Evolutionary conservation across 2,888 invertebrate species (phyloP), one percentile per base, ranked within the genome.

Genomic region (Gibbula magus): DNA sequence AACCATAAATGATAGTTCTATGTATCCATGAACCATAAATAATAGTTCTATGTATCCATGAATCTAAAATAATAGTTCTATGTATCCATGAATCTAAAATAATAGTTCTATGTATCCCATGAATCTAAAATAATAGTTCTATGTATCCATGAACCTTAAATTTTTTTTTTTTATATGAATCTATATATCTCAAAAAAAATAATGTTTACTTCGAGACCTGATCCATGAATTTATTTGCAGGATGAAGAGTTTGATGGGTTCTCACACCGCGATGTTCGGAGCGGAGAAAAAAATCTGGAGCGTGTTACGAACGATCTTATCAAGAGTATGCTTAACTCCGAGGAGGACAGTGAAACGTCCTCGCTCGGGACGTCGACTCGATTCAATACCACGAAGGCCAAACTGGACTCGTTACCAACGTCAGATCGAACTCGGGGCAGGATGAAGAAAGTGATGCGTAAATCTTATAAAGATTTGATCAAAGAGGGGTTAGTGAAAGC

Each of bases 171-270:
- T n/a, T n/a, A n/a, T n/a, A n/a, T n/a, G n/a, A n/a, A n/a, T n/a
- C n/a, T n/a, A n/a, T n/a, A n/a, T n/a, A n/a, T n/a, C n/a, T n/a
- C n/a, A n/a, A n/a, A n/a, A n/a, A n/a, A n/a, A n/a, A n/a, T n/a
- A n/a, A n/a, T n/a, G n/a, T n/a, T n/a, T n/a, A n/a, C n/a, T n/a
- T n/a, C n/a, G n/a, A n/a, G n/a, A 45, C 13, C 13, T 3, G 8
- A 35, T 35, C 10, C 10, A 45, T 45, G 45, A 45, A 45, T 45
- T 10, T 73, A 29, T 81, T 86, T 81, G 8, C 82, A 91, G 90
- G 90, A 90, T 16, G 90, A 91, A 80, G 91, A 91, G 35, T 92
- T 91, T 87, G 86, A 87, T 73, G 92, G 92, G 5, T 92, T 91
- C 82, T 84, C 88, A 18, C 73, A 70, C 25, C 74, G 80, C 73